Evolutionary conservation across 2,797 vertebrate species (phyloP), one percentile per base, ranked within the genome.

Genomic region (Adelosebastes latens): DNA sequence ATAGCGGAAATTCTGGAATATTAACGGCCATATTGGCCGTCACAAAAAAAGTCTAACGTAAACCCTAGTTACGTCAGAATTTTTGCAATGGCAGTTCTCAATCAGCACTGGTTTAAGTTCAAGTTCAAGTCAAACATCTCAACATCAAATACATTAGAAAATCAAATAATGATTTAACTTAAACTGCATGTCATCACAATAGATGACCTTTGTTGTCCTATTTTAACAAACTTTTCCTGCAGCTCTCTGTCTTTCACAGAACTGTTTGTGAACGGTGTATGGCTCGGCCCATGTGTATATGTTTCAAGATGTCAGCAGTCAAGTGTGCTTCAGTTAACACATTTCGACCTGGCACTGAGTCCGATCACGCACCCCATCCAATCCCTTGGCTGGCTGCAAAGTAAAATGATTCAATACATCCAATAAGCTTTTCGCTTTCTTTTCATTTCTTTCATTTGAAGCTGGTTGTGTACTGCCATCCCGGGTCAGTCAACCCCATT

Each of bases 331-430:
- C 83, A 69, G 76, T 90, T 90, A 79, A 89, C 77, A 86, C 79
- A 80, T 90, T 92, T 90, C 27, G 52, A 85, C 79, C 77, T 72
- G 80, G 74, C 80, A 79, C 86, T 25, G 63, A 92, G 88, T 94
- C 90, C n/a, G 76, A 93, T 94, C 94, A 92, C 88, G 83, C 88
- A 71, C 76, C 36, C 75, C 74, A 76, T 89, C 86, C 90, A 91
- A 91, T 93, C 93, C 88, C 75, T 85, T 85, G 79, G 79, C 85
- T 79, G 74, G 81, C 88, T 84, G 81, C 88, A 89, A 90, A 93
- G 90, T 93, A 89, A 95, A 95, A 94, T 94, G 91, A 95, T 94
- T 95, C 94, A 94, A 95, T 95, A 90, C 90, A 90, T 93, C 93
- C 94, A 94, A 94, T 94, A 94, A 94, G 94, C 92, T 93, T 94